Evolutionary conservation across 2,113 vertebrate species (phyloP), one percentile per base, ranked within the genome.

Genomic region (Colinus virginianus): DNA sequence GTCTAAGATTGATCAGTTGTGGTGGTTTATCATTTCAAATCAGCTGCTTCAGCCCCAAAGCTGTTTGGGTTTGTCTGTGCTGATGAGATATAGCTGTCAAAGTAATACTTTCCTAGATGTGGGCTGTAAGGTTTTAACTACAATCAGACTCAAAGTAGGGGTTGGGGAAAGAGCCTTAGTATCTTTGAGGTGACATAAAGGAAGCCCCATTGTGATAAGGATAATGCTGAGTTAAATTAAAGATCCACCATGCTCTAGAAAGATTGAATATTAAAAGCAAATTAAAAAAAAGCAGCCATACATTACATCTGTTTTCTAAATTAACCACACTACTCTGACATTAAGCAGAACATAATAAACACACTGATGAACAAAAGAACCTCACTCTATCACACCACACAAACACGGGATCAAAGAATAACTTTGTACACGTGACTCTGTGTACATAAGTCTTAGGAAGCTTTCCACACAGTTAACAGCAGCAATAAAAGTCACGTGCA

Each of bases 41-140:
- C 48, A 69, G 43, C 45, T 86, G 28, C 48, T 91, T 90, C 48
- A 71, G 88, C n/a, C n/a, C 28, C 38, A 80, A 66, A 75, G 11
- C 28, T 78, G 59, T 75, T 88, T 71, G n/a, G 55, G 61, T 86
- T 70, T 84, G 56, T 21, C 71, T 80, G 42, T 25, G 62, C 32
- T 84, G 67, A 38, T 45, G 69, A 74, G 59, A 85, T 38, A 58
- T 4, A 78, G 34, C 66, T 82, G 42, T 46, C 71, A 67, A 28
- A 93, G 40, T 17, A 79, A 59, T 30, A 59, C 38, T 61, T 66
- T 18, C 16, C n/a, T 6, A 64, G 21, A 22, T 14, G 46, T 15
- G 13, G 32, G 58, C 40, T 84, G 66, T 46, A 76, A 78, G 64
- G 71, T 14, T 8, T 7, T 61, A 32, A 32, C 51, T 67, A 48